These are phyloP conservation scores for Tuberolachnus salignus DNA, from an alignment of 2,888 invertebrate species.

Conservation along the genomic window DNA sequence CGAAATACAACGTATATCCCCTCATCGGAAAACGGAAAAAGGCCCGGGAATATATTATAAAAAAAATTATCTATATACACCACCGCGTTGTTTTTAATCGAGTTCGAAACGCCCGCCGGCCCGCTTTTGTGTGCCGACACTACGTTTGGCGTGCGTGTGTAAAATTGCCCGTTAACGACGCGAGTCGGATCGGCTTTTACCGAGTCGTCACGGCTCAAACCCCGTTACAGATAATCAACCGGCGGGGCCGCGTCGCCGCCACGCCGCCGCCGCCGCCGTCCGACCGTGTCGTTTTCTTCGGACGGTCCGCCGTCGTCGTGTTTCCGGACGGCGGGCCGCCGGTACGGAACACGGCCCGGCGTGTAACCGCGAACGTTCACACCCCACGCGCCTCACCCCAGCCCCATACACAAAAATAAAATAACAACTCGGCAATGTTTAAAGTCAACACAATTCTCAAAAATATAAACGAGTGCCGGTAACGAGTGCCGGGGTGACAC, in stretches of 20 bases:
- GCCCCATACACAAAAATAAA: too few relatives aligned
- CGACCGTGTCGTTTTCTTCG: background rate
- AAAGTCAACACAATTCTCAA: too few relatives aligned
- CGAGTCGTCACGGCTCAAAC: constrained; percentile 25
- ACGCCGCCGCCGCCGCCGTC: background rate
- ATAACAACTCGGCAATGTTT: too few relatives aligned
- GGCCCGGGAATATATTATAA: background rate
- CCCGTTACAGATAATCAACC: constrained; percentile 39
- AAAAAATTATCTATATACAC: too few relatives aligned
- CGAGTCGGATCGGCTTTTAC: constrained; percentile 36
- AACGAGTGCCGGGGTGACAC: too few relatives aligned
- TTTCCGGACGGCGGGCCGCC: too few relatives aligned
- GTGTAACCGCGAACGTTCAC: too few relatives aligned
- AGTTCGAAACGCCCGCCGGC: constrained; percentile 24
- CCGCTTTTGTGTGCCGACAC: background rate
- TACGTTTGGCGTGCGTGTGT: background rate
- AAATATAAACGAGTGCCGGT: too few relatives aligned
- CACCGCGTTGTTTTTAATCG: constrained; percentile 21
- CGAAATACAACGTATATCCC: constrained; percentile 2
- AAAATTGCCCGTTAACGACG: constrained; percentile 35
- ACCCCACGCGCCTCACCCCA: too few relatives aligned
- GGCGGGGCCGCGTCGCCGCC: background rate
- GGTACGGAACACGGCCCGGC: too few relatives aligned
- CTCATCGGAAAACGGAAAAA: constrained; percentile 38
- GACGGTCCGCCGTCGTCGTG: too few relatives aligned